A percentile compares a stretch with the other conserved stretches of the same genome.
Evolutionary conservation across 2,888 invertebrate species (phyloP).

Genomic region (Drosophila lutescens): DNA sequence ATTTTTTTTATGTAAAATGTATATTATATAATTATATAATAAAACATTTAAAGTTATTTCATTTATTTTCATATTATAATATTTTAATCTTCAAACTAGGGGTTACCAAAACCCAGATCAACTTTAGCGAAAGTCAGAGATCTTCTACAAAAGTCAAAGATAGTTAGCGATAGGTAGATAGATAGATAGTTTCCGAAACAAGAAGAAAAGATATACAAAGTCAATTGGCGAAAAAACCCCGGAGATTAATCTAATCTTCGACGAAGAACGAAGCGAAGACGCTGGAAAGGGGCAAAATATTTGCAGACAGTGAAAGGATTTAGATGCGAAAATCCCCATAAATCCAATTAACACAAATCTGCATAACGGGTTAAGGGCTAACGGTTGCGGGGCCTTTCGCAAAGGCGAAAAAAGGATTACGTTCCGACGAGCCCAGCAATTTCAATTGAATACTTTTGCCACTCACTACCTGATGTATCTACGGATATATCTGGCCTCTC

Average conservation of each 20-base stretch:
- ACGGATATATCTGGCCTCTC: background rate
- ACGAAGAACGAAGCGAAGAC: conserved; percentile 30
- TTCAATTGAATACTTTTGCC: conserved; percentile 51
- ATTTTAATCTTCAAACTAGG: too few relatives aligned
- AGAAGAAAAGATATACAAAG: conserved; percentile 32
- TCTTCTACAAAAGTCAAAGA: conserved; percentile 18
- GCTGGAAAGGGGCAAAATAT: conserved; percentile 75
- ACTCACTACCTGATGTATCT: conserved; percentile 17
- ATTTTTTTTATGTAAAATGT: too few relatives aligned
- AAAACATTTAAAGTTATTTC: too few relatives aligned
- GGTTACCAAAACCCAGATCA: background rate
- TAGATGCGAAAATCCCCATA: conserved; percentile 72
- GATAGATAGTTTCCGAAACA: background rate
- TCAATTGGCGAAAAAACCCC: conserved; percentile 76
- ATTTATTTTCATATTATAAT: too few relatives aligned
- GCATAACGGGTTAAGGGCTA: conserved; percentile 55
- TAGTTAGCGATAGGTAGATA: conserved; percentile 10
- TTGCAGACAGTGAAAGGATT: conserved; percentile 81
- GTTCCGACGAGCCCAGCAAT: conserved; percentile 28
- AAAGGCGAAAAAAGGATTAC: conserved; percentile 23
- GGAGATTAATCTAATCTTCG: conserved; percentile 51
- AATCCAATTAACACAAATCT: conserved; percentile 83
- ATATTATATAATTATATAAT: too few relatives aligned
- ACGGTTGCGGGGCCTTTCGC: conserved; percentile 2
- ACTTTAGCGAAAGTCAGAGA: conserved; percentile 4